Evolutionary conservation across 2,888 invertebrate species (phyloP).

Genomic region (Diadegma fenestrale): DNA sequence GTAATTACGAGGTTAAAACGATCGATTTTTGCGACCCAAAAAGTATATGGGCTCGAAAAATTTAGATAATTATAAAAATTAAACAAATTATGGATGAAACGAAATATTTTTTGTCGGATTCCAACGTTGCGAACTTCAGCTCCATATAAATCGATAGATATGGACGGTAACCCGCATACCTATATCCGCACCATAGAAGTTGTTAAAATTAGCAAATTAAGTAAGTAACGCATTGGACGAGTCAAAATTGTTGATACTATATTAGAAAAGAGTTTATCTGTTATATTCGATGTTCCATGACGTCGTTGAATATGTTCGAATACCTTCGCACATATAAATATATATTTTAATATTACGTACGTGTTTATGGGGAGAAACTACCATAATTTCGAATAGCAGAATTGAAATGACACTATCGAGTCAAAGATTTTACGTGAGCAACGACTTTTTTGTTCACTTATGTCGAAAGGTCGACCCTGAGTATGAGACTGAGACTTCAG

Average conservation of each 20-base stretch:
- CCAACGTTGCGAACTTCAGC: too few relatives aligned
- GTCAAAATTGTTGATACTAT: constrained; percentile 61
- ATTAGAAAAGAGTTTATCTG: constrained; percentile 44
- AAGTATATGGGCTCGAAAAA: too few relatives aligned
- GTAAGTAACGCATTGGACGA: constrained; percentile 12
- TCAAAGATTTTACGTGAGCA: background rate
- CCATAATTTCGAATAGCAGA: background rate
- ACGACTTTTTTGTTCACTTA: background rate
- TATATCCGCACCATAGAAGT: constrained; percentile 16
- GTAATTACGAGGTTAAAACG: too few relatives aligned
- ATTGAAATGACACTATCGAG: background rate
- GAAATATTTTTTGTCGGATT: too few relatives aligned
- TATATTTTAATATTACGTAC: background rate
- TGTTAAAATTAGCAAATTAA: constrained; percentile 18
- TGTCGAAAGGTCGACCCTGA: background rate
- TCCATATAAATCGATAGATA: constrained; percentile 12
- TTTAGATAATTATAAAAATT: too few relatives aligned
- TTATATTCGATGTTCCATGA: constrained; percentile 5
- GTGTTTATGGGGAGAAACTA: constrained; percentile 1
- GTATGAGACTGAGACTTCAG: too few relatives aligned
- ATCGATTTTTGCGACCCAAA: too few relatives aligned
- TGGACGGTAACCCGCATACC: background rate
- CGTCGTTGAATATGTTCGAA: constrained; percentile 19
- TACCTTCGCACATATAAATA: background rate
- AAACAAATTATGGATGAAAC: too few relatives aligned